Evolutionary conservation across 2,888 invertebrate species (phyloP).

Genomic region (Pseudoips prasinana): DNA sequence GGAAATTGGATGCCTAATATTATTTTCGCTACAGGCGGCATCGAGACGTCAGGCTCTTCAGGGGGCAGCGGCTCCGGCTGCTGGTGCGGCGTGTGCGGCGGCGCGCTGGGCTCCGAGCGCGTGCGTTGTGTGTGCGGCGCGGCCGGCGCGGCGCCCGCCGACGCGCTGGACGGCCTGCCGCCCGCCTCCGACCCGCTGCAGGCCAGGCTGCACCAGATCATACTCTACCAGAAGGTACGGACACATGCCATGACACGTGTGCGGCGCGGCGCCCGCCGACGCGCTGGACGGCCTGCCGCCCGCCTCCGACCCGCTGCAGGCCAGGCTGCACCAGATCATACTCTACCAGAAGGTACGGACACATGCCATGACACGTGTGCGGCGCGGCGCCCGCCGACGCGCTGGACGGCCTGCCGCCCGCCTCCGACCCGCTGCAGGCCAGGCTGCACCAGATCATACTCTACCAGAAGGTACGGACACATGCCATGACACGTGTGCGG

Average conservation of each 20-base stretch:
- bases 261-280: constrained; percentile 26
- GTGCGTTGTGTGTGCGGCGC: constrained; percentile 31
- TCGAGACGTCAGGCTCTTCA: constrained; percentile 46
- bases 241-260: constrained; percentile 2
- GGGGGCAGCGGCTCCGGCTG: constrained; percentile 34
- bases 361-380: too few relatives aligned
- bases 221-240: constrained; percentile 88
- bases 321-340: too few relatives aligned
- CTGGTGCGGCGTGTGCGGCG: constrained; percentile 38
- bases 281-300: too few relatives aligned
- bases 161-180: constrained; percentile 88
- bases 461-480: constrained; percentile 86
- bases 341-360: too few relatives aligned
- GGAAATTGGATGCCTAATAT: too few relatives aligned
- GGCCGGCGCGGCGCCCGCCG: constrained; percentile 57
- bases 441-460: constrained; percentile 91
- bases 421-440: constrained; percentile 87
- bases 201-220: constrained; percentile 90
- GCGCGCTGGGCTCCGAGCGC: constrained; percentile 21
- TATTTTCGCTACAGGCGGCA: too few relatives aligned
- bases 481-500: constrained; percentile 37
- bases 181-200: constrained; percentile 87
- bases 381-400: constrained; percentile 62
- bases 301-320: too few relatives aligned
- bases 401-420: constrained; percentile 88